Evolutionary conservation across 2,888 invertebrate species (phyloP), one percentile per base, ranked within the genome.

Genomic region (Strigamia maritima): DNA sequence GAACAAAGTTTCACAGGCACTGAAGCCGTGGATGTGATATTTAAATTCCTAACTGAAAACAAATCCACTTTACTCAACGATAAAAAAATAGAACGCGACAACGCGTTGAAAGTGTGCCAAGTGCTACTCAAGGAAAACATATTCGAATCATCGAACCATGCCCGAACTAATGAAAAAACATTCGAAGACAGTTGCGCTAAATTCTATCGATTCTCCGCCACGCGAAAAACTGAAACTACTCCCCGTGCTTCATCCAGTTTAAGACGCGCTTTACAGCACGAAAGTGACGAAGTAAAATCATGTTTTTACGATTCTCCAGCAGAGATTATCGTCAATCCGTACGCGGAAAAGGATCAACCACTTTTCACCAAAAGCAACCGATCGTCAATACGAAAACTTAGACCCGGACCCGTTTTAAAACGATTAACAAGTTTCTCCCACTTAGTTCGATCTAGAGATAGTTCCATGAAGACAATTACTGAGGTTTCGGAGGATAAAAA

Each of bases 1-100:
- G 77, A 79, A 31, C 22, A 79, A 76, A 60, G 79, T 77, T 79
- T 79, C 77, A 79, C 79, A 16, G 79, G 79, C n/a, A 49, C 38
- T 19, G 38, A 79, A 24, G 79, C 79, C 24, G 79, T 79, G 14
- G 70, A 79, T 28, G 79, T 79, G n/a, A 38, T 79, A 3, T 60
- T 16, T 10, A 28, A 60, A 28, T 79, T 76, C 49, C 77, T 79
- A 31, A 26, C 24, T 22, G 28, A 49, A 26, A 26, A 60, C 31
- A 14, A 35, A 14, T 22, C 31, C 16, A 40, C 70, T 16, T 31
- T 79, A 12, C 76, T 76, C 19, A 79, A 76, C 19, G 77, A 77
- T 26, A 44, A 44, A 44, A 54, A 77, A 22, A 79, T 79, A 7
- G 65, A 49, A 7, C 24, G 79, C 24, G 28, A 19, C 31, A 65